Evolutionary conservation across 35 echinoderm and acorn worm genomes (phyloP), one percentile per base, ranked within the genome.

Genomic region (Stichopus chloronotus): DNA sequence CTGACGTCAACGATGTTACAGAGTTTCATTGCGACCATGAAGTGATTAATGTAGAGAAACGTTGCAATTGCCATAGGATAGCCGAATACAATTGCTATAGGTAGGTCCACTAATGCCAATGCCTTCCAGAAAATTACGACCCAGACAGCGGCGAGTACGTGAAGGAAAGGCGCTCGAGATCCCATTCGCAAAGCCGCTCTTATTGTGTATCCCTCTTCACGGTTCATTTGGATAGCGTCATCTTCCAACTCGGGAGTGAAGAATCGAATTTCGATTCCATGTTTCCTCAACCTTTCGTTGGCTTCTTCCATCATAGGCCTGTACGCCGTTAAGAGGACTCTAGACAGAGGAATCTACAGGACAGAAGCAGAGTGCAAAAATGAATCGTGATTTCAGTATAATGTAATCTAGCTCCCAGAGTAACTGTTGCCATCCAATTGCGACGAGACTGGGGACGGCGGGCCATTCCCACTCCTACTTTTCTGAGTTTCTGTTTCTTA

Each of bases 211-310:
- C 84, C 21, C 13, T 6, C 57, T 43, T 9, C 57, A 4, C 7
- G 7, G 57, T 87, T 87, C 84, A 87, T 54, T 5, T 57, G 84
- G 59, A 7, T 43, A n/a, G 20, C 84, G 5, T 20, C 56, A 10
- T 87, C 17, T 87, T 87, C 84, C 4, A 87, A 87, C 4, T 59
- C 57, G 4, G 53, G 52, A 3, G 87, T 63, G 25, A 89, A 89
- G 43, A 71, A 25, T 20, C 22, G 55, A 85, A 85, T 85, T 20
- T 85, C 8, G 24, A 85, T 85, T 5, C 69, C 69, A 20, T 74
- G 69, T 21, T n/a, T n/a, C 14, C 17, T 21, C 7, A 74, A 8
- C 69, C 22, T 74, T 74, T 74, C 19, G 69, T 74, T n/a, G 69
- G 59, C 14, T 61, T 61, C 14, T 10, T 10, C 59, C 59, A 61